phyloP scores from a whole-genome alignment of 2,888 invertebrate genomes.

The Phragmatobia fuliginosa region DNA sequence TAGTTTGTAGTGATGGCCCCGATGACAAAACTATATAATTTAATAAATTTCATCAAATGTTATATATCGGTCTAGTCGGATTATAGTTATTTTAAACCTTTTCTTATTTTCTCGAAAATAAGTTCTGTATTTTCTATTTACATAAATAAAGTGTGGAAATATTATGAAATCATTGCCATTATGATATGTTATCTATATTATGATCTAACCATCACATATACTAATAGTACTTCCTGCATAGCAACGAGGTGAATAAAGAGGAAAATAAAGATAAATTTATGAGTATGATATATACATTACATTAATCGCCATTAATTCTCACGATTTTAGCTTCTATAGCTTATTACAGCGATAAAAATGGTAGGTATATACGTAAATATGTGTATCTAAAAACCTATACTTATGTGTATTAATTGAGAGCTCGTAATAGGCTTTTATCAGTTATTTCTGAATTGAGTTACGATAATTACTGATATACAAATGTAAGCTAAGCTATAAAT shows the following conservation, averaged over 20 bases:
- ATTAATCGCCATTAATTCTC: not conserved
- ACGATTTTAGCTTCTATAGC: not conserved
- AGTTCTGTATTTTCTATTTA: not conserved
- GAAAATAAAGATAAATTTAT: not conserved
- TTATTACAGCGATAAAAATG: not conserved
- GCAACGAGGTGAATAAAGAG: not conserved
- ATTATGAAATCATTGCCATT: not conserved
- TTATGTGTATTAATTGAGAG: constrained; percentile 1
- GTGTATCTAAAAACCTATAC: not conserved
- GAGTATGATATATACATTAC: not conserved
- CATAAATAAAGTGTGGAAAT: not conserved
- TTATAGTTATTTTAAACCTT: too few species aligned
- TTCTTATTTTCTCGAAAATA: not conserved
- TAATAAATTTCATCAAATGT: too few species aligned
- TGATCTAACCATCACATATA: not conserved
- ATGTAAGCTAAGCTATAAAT: constrained; percentile 4
- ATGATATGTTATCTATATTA: not conserved
- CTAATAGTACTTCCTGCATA: not conserved
- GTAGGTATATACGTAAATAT: not conserved
- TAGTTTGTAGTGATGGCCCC: too few species aligned
- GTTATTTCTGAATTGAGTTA: constrained; percentile 12
- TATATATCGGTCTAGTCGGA: too few species aligned
- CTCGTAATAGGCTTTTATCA: constrained; percentile 2
- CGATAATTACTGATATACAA: constrained; percentile 21
- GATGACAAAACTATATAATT: too few species aligned